A percentile compares a stretch with the other conserved stretches of the same genome.
phyloP scores from a whole-genome alignment of 1,140 invertebrate genomes.

The Himalopsyche phryganea region DNA sequence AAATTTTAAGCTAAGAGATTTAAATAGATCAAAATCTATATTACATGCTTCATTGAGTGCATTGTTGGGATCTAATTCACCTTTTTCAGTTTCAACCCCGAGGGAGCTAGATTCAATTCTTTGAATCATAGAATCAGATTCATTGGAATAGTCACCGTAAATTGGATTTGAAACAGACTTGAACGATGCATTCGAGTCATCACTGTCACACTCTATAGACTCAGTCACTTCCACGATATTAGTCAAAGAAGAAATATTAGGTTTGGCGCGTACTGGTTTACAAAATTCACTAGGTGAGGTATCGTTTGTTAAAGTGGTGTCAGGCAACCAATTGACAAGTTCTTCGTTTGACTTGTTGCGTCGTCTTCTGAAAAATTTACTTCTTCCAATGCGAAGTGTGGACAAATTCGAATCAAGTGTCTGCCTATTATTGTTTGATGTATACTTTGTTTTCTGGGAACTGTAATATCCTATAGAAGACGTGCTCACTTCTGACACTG shows the following conservation, averaged over 20 bases:
- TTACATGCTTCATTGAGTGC: not conserved
- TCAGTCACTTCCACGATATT: constrained; percentile 9
- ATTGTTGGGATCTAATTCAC: not conserved
- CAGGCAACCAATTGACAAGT: not conserved
- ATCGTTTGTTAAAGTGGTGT: too few species aligned
- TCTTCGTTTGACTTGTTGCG: not conserved
- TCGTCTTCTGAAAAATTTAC: constrained; percentile 48
- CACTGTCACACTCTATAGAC: not conserved
- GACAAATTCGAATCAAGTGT: constrained; percentile 13
- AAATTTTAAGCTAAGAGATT: too few species aligned
- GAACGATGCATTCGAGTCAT: constrained; percentile 9
- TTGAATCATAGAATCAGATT: too few species aligned
- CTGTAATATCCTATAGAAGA: constrained; percentile 10
- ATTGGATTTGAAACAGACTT: constrained; percentile 15
- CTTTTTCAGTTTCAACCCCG: too few species aligned
- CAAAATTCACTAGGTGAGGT: too few species aligned
- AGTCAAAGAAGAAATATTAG: constrained; percentile 5
- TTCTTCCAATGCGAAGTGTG: constrained; percentile 46
- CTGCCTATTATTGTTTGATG: not conserved
- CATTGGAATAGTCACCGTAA: constrained; percentile 7
- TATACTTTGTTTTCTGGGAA: not conserved
- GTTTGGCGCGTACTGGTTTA: too few species aligned
- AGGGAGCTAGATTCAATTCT: too few species aligned
- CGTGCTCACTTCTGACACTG: constrained; percentile 44
- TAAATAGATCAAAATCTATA: too few species aligned